Evolutionary conservation across 2,888 invertebrate species (phyloP), one percentile per base, ranked within the genome.

Genomic region (Cremastinae sp.): DNA sequence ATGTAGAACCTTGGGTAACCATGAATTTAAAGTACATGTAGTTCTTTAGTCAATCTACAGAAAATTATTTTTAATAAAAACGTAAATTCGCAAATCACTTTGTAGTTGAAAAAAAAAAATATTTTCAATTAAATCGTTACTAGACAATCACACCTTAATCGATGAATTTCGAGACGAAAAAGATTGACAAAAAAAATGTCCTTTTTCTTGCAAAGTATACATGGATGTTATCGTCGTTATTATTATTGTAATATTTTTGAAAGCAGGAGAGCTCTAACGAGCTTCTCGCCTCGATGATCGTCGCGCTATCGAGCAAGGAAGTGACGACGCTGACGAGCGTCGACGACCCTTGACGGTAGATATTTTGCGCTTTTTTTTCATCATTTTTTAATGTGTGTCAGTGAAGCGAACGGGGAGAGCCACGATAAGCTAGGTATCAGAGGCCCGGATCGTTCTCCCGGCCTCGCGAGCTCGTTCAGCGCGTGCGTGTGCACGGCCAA

Each of bases 231-330:
- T 68, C 38, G 28, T 36, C 59, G 20, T 62, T 38, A 51, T 61
- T 62, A 49, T 62, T 54, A 34, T 54, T 20, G 61, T 20, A 8
- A 47, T 12, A 18, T 41, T 75, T 28, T 51, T 51, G n/a, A 22
- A 41, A 69, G 56, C 28, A 12, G 53, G 36, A 65, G 47, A 56
- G 69, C 64, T 76, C 64, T 76, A 73, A 76, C 76, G 76, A 76
- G 72, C 73, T 69, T 76, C 73, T 73, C 76, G 76, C 76, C 73
- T 73, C 59, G 76, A 7, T 54, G 73, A 69, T 65, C 59, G 73
- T 70, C 59, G 69, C 69, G 65, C 59, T n/a, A n/a, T 73, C 69
- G 69, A 69, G 69, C 64, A 54, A 62, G 73, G 58, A 73, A 69
- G 73, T 64, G 72, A 64, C 76, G 69, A 69, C 59, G 69, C 64